Evolutionary conservation across 2,113 vertebrate genomes (phyloP).

Genomic region (Athene cunicularia): DNA sequence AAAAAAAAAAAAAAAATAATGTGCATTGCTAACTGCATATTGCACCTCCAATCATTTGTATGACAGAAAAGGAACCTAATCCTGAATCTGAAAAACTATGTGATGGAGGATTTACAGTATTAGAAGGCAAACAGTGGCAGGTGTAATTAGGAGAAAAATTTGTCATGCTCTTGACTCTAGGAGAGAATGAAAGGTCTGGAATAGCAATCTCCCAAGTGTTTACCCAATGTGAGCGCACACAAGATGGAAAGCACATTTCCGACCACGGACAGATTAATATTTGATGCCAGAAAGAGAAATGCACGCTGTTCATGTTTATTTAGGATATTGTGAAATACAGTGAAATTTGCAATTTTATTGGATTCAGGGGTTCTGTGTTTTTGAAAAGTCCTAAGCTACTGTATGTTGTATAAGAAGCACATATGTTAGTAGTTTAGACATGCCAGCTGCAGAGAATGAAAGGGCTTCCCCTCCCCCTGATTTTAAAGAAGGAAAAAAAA

Average conservation of each 20-base stretch:
- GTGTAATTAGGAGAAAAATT: constrained; percentile 93
- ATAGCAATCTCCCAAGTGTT: constrained; percentile 90
- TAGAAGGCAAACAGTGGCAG: constrained; percentile 89
- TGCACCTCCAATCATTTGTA: constrained; percentile 73
- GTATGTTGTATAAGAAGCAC: constrained; percentile 67
- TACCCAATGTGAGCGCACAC: constrained; percentile 85
- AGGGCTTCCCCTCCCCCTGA: constrained; percentile 48
- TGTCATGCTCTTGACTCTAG: constrained; percentile 89
- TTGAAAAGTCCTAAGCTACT: constrained; percentile 82
- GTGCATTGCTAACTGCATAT: constrained; percentile 40
- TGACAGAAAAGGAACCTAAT: constrained; percentile 81
- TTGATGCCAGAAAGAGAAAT: constrained; percentile 92
- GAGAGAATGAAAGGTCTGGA: constrained; percentile 84
- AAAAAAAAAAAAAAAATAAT: background rate
- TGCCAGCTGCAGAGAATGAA: constrained; percentile 40
- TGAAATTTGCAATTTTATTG: constrained; percentile 99
- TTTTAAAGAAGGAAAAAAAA: background rate
- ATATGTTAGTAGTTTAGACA: constrained; percentile 63
- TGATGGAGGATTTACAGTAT: constrained; percentile 90
- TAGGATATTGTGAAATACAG: constrained; percentile 97
- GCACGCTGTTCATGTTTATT: constrained; percentile 94
- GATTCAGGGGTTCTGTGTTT: constrained; percentile 84
- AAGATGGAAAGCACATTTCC: constrained; percentile 80
- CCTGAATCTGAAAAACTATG: constrained; percentile 82
- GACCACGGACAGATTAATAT: constrained; percentile 93